Conservation (phyloP, 2,888 invertebrate genomes). For the Parnassius mnemosyne region DNA sequence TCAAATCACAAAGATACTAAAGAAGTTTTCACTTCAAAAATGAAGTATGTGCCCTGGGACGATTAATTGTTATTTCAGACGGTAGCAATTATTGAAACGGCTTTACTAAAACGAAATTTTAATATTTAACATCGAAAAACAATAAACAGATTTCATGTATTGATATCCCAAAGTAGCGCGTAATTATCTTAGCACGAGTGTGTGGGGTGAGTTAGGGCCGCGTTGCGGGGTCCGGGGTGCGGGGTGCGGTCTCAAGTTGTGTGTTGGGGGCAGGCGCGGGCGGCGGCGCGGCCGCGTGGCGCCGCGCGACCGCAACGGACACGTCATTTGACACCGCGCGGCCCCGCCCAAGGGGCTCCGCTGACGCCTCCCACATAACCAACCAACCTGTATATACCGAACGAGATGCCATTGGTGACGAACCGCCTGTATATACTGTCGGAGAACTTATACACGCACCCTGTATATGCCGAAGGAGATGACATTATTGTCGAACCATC, state of each 20-base stretch:
- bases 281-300: conserved; percentile 23
- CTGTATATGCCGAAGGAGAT: too few relatives aligned
- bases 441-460: not conserved
- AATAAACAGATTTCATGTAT: too few relatives aligned
- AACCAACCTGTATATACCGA: not conserved
- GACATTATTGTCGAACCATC: too few relatives aligned
- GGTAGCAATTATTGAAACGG: too few relatives aligned
- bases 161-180: conserved; percentile 7
- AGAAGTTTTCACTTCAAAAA: too few relatives aligned
- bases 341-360: conserved; percentile 7
- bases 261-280: conserved; percentile 26
- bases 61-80: too few relatives aligned
- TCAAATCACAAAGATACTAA: too few relatives aligned
- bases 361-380: not conserved
- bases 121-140: too few relatives aligned
- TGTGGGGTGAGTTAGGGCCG: conserved; percentile 1
- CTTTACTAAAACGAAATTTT: too few relatives aligned
- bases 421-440: not conserved
- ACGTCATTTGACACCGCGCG: conserved; percentile 18
- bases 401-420: not conserved
- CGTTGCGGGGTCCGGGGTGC: conserved; percentile 4
- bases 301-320: conserved; percentile 23
- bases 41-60: too few relatives aligned
- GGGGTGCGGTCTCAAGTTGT: conserved; percentile 18
- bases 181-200: conserved; percentile 22